phyloP scores from a whole-genome alignment of 1,140 invertebrate genomes.

The Cydia amplana region DNA sequence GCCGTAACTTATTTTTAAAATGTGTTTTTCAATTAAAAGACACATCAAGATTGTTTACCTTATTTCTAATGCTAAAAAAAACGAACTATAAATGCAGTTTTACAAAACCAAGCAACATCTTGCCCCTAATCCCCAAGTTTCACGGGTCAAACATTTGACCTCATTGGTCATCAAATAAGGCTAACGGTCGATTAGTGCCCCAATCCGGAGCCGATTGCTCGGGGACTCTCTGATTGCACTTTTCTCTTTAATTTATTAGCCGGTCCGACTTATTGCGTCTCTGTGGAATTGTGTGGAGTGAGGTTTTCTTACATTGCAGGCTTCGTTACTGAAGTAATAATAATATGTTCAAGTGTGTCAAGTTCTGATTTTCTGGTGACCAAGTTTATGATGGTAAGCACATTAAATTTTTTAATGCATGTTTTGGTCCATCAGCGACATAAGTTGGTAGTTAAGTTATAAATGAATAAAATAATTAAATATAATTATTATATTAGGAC shows the following conservation, averaged over 20 bases:
- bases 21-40: too few species aligned
- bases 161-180: conserved; percentile 17
- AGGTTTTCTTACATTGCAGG: background rate
- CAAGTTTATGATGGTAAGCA: background rate
- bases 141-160: background rate
- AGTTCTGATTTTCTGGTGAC: background rate
- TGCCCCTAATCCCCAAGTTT: background rate
- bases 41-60: too few species aligned
- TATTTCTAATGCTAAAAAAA: too few species aligned
- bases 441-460: too few species aligned
- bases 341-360: too few species aligned
- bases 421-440: too few species aligned
- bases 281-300: background rate
- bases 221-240: conserved; percentile 17
- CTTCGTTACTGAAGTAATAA: background rate
- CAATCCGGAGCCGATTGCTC: conserved; percentile 9
- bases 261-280: background rate
- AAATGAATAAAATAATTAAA: too few species aligned
- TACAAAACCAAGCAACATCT: background rate
- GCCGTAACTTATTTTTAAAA: too few species aligned
- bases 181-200: conserved; percentile 22
- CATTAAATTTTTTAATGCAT: background rate
- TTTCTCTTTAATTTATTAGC: conserved; percentile 12
- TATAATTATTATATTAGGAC: too few species aligned
- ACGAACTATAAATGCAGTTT: background rate